Evolutionary conservation across 2,888 invertebrate genomes (phyloP).

Genomic region (Dinocampus coccinellae): DNA sequence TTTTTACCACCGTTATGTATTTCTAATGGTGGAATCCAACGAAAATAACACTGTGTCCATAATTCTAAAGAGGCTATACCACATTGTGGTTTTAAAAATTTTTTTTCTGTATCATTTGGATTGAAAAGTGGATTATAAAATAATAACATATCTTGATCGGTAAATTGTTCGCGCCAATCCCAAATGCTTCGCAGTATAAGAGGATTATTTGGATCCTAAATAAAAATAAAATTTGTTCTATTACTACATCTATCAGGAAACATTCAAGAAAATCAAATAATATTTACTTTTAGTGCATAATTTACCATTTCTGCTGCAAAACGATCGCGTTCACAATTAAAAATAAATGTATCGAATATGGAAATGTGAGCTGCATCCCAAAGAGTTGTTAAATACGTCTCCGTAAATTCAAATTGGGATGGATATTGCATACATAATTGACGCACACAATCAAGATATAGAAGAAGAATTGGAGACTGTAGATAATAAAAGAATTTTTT

Average conservation of each 20-base stretch:
- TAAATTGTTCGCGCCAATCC: conserved; percentile 93
- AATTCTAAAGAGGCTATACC: conserved; percentile 76
- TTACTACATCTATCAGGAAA: conserved; percentile 76
- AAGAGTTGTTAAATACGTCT: conserved; percentile 90
- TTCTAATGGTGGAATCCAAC: conserved; percentile 89
- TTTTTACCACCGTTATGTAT: conserved; percentile 79
- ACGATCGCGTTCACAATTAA: conserved; percentile 86
- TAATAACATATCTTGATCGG: conserved; percentile 82
- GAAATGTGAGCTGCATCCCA: conserved; percentile 93
- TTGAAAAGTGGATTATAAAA: conserved; percentile 89
- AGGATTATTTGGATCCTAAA: conserved; percentile 69
- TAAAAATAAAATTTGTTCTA: conserved; percentile 70
- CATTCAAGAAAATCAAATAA: conserved; percentile 89
- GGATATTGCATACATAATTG: conserved; percentile 92
- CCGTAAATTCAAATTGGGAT: conserved; percentile 90
- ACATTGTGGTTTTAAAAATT: conserved; percentile 70
- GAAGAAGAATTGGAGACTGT: conserved; percentile 87
- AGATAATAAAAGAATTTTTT: conserved; percentile 52
- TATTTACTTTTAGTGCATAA: conserved; percentile 79
- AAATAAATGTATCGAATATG: conserved; percentile 93
- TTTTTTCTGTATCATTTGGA: conserved; percentile 34
- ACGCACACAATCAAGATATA: conserved; percentile 95
- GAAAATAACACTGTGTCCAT: conserved; percentile 92
- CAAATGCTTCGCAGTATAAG: conserved; percentile 83
- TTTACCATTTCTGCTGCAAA: conserved; percentile 76